A percentile compares a stretch with the other conserved stretches of the same genome.
These are phyloP conservation scores for Poecilia latipinna DNA, from an alignment of 2,113 vertebrate species.

Conservation along the genomic window DNA sequence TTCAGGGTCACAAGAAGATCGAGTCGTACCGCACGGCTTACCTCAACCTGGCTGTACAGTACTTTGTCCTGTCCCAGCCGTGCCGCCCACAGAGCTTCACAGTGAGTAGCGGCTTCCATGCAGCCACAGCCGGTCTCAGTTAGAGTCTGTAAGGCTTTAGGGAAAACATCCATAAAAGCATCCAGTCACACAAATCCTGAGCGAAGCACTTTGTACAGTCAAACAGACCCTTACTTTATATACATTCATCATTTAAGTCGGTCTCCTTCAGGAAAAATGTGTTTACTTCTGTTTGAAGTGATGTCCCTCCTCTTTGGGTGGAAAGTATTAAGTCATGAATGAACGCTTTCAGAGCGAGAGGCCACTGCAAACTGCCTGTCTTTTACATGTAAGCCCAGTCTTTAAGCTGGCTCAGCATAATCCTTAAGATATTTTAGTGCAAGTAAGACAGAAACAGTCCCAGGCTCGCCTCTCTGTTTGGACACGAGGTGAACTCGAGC, in stretches of 20 bases:
- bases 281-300: constrained; percentile 40
- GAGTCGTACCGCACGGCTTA: constrained; percentile 78
- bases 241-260: constrained; percentile 36
- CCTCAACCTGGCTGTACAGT: constrained; percentile 74
- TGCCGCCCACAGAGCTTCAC: constrained; percentile 31
- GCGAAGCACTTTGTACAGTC: background rate
- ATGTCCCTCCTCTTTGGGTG: constrained; percentile 41
- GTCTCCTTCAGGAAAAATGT: constrained; percentile 53
- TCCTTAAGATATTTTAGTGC: constrained; percentile 42
- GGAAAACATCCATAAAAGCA: constrained; percentile 22
- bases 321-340: constrained; percentile 65
- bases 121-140: background rate
- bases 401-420: constrained; percentile 49
- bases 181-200: constrained; percentile 14
- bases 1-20: constrained; percentile 70
- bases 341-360: constrained; percentile 47
- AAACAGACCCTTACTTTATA: constrained; percentile 57
- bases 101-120: constrained; percentile 64
- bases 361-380: constrained; percentile 30
- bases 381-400: constrained; percentile 42
- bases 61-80: constrained; percentile 69
- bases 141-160: background rate
- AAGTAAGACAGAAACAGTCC: constrained; percentile 26
- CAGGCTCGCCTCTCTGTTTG: constrained; percentile 51
- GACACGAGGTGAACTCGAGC: constrained; percentile 45